Evolutionary conservation across 2,113 vertebrate genomes (phyloP).

Genomic region (Numida meleagris): DNA sequence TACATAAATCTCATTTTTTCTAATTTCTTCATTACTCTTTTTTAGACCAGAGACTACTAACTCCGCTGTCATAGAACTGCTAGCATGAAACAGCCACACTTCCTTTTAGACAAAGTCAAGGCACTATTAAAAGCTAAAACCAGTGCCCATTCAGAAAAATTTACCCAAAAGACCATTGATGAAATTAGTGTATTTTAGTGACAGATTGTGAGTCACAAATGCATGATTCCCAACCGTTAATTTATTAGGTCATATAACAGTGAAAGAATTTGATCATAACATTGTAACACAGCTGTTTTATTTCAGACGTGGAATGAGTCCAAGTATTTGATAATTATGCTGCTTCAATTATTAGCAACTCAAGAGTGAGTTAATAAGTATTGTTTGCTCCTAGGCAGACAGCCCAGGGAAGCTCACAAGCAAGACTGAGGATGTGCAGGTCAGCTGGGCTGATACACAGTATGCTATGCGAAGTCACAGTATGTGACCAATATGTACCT

Average conservation of each 20-base stretch:
- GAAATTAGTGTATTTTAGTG: slow-evolving; percentile 37
- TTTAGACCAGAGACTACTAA: not conserved
- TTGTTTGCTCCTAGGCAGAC: slow-evolving; percentile 50
- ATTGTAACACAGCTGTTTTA: slow-evolving; percentile 56
- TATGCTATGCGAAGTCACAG: not conserved
- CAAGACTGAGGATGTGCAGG: not conserved
- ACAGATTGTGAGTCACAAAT: slow-evolving; percentile 34
- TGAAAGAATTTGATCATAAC: slow-evolving; percentile 21
- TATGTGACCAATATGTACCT: not conserved
- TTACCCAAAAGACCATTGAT: slow-evolving; percentile 17
- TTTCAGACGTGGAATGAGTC: slow-evolving; percentile 16
- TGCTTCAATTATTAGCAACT: slow-evolving; percentile 36
- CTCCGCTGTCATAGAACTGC: not conserved
- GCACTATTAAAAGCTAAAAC: not conserved
- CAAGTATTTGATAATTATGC: slow-evolving; percentile 40
- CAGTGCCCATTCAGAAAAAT: not conserved
- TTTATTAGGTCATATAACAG: slow-evolving; percentile 54
- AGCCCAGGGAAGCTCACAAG: slow-evolving; percentile 28
- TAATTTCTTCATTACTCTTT: not conserved
- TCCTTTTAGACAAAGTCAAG: not conserved
- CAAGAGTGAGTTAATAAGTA: not conserved
- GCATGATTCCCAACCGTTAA: not conserved
- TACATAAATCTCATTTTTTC: not conserved
- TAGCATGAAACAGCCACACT: not conserved
- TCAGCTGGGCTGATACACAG: not conserved